Conservation (phyloP, 2,888 invertebrate genomes). For the Parelbella ahira region DNA sequence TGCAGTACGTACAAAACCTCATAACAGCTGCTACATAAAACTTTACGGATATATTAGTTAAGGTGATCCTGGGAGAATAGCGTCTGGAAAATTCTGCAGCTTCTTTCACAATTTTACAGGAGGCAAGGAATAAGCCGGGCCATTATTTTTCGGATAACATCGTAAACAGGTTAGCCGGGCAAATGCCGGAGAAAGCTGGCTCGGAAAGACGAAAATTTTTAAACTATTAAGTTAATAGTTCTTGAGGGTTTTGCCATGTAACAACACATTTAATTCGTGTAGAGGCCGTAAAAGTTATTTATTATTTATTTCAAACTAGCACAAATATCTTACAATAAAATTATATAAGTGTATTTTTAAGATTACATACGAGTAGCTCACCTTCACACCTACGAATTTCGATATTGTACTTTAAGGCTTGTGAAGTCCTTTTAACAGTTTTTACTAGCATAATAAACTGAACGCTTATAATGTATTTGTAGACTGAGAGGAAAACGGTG, state of each 20-base stretch:
- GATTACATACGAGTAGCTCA: no score
- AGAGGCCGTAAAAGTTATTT: no score
- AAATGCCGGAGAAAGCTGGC: slow-evolving; percentile 9
- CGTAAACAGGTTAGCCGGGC: slow-evolving; percentile 18
- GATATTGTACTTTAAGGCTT: no score
- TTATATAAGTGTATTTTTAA: no score
- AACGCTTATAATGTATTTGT: no score
- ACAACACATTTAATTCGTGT: no score
- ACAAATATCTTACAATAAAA: no score
- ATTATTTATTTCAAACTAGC: no score
- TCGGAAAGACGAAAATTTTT: background rate
- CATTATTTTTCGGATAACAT: slow-evolving; percentile 22
- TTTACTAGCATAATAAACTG: no score
- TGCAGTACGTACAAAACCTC: slow-evolving; percentile 4
- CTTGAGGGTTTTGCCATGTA: background rate
- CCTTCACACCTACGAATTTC: no score
- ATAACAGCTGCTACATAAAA: slow-evolving; percentile 12
- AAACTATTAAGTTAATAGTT: slow-evolving; percentile 7
- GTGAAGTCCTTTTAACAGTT: no score
- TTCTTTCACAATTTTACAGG: slow-evolving; percentile 20
- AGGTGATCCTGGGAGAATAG: slow-evolving; percentile 16
- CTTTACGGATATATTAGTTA: slow-evolving; percentile 18
- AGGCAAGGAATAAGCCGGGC: slow-evolving; percentile 11
- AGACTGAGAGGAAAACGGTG: no score
- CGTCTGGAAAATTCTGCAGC: slow-evolving; percentile 14